Base-by-base conservation (phyloP, 1,140 invertebrate species). In the fruit fly (Drosophila melanogaster) region DNA sequence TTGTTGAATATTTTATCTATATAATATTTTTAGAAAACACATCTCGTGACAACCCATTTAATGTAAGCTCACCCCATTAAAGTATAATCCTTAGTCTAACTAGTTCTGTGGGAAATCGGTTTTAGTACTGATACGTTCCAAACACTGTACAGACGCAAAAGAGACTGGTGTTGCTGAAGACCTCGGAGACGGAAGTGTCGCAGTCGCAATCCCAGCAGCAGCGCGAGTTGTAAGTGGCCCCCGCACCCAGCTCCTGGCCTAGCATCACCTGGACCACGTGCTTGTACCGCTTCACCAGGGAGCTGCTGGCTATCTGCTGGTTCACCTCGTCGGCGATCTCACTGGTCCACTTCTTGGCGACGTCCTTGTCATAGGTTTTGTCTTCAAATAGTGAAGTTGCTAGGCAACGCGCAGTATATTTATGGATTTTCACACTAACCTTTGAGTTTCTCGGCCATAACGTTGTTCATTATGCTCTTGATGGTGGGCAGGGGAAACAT, bases 141-240 rank as follows among this genome's bases (percentile, higher is more conserved):
- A 84, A 89, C 5, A 89, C 84, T 0, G 80, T 84, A 61, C 84
- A 89, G 8, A 89, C 85, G 24, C 84, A 89, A n/a, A 89, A 89
- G 12, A 89, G 24, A 14, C 77, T 90, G 12, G 85, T 80, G 35
- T 89, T 89, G 30, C 67, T 89, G 2, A 80, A 89, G 12, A 89
- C 77, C 35, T 89, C 84, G 10, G 85, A 77, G 1, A 89, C 51
- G 15, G 80, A 79, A 10, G 84, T 89, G n/a, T 89, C 84, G 24
- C 85, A 84, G 22, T 89, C 84, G 14, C 85, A 84, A 17, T 89
- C 84, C 84, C 84, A 89, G 55, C 84, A 89, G 30, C 85, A 90
- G 14, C 84, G 84, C 2, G 84, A 90, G 10, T 80, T 61, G 40
- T 85, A 89, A 8, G 64, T 77, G 35, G 59, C 60, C 0, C 84